phyloP scores from a whole-genome alignment of 2,113 vertebrate genomes.

The Apistogramma diplotaenia region DNA sequence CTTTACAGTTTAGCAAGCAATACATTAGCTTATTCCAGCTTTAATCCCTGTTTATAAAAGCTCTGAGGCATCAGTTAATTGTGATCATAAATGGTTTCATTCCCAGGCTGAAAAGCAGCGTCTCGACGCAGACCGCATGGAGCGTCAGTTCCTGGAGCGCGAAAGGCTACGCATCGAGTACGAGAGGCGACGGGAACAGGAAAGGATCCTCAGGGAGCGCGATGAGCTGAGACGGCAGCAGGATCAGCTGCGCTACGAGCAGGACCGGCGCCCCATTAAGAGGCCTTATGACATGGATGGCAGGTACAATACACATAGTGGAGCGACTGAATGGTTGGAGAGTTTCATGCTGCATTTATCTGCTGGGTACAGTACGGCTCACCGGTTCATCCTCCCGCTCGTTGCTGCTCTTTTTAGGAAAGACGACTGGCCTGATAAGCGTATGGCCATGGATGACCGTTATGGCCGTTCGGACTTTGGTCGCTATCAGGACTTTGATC shows the following conservation, averaged over 20 bases:
- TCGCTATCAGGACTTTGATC: constrained; percentile 90
- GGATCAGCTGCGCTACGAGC: constrained; percentile 91
- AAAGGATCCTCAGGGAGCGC: constrained; percentile 90
- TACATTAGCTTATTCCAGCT: not conserved
- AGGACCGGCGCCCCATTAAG: constrained; percentile 84
- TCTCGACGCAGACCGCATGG: constrained; percentile 88
- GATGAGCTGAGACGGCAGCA: constrained; percentile 93
- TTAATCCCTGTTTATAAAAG: not conserved
- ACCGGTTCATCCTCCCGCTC: not conserved
- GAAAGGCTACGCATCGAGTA: constrained; percentile 92
- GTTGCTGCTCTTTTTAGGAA: constrained; percentile 69
- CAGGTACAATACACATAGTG: constrained; percentile 73
- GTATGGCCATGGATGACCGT: constrained; percentile 84
- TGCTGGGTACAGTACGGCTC: not conserved
- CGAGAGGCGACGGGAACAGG: constrained; percentile 89
- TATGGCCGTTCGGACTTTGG: constrained; percentile 83
- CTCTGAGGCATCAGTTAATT: not conserved
- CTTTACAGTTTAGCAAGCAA: not conserved
- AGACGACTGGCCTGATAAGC: constrained; percentile 92
- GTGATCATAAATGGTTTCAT: not conserved
- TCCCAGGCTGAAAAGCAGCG: constrained; percentile 84
- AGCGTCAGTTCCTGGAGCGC: constrained; percentile 89
- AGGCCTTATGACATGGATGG: constrained; percentile 85
- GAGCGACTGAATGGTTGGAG: fast-evolving
- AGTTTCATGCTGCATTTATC: not conserved